Base-by-base conservation (phyloP, 2,797 vertebrate species). In the Masticophis lateralis region DNA sequence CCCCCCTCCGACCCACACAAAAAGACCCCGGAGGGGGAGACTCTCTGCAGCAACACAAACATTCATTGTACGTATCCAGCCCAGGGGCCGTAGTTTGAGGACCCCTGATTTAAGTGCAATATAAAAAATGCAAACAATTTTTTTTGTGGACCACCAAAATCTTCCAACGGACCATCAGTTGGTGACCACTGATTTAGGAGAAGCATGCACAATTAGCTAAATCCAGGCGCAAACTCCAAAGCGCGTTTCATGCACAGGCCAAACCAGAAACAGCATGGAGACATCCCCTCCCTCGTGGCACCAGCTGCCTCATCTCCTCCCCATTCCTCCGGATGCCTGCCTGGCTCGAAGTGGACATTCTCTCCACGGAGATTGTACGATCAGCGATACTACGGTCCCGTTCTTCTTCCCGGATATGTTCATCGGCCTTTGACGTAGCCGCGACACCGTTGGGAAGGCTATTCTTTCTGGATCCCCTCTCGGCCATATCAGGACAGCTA, bases 301-400 rank as follows among this genome's bases (percentile, higher is more conserved):
- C 27, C 51, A 0, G 0, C 91, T 63, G 93, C 51, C 94, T 92
- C 86, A 8, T 32, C 43, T 25, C 92, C 13, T 28, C 94, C 86
- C 32, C 93, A n/a, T 92, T 93, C 95, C 92, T 53, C 92, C 94
- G 86, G 91, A 57, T 47, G 98, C 98, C 98, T 99, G 99, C 99
- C 98, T 99, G 99, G 97, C 98, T 98, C 88, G 98, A 99, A 0
- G 99, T 98, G 95, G 99, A 99, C 91, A 99, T 98, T 95, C 98
- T 98, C 97, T 99, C 98, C 43, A 97, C 96, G 51, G 98, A 94
- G 91, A 96, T 94, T 20, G 91, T 95, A 94, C 96, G 86, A 97
- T 98, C 18, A 1, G 22, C 89, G 0, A 92, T 96, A 93, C 97
- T 96, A 93, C 97, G 96, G 92, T 98, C 98, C 96, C 96, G 95